phyloP scores from a whole-genome alignment of 2,113 vertebrate genomes.

The Mixornis gularis region DNA sequence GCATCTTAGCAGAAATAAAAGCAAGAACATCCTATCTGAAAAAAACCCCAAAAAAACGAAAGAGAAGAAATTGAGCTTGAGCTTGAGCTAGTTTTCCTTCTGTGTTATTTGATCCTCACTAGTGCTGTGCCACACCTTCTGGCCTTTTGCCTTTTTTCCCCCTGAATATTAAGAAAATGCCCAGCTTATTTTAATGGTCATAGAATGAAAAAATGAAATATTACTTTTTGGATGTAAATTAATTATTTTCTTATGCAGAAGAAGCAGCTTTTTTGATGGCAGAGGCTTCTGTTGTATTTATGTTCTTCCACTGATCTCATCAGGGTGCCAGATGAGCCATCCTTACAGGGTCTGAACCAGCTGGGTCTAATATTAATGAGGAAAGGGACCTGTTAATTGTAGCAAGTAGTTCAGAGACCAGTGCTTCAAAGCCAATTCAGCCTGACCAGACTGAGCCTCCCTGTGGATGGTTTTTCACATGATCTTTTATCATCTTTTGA shows the following conservation, averaged over 20 bases:
- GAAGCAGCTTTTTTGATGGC: not conserved
- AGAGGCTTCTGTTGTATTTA: not conserved
- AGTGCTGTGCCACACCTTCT: not conserved
- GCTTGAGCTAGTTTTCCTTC: not conserved
- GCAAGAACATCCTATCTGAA: not conserved
- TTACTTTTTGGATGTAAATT: not conserved
- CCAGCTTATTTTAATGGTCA: not conserved
- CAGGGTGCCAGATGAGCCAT: slow-evolving; percentile 7
- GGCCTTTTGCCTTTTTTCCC: not conserved
- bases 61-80: not conserved
- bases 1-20: not conserved
- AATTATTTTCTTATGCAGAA: not conserved
- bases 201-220: not conserved
- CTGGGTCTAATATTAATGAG: slow-evolving; percentile 34
- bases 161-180: not conserved
- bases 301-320: slow-evolving; percentile 16
- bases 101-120: not conserved
- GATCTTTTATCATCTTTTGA: not conserved
- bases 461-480: not conserved
- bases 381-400: slow-evolving; percentile 2
- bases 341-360: not conserved
- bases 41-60: not conserved
- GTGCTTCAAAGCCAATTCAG: not conserved
- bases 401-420: not conserved
- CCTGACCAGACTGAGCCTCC: not conserved